These are phyloP conservation scores for Zhengitettix transpicula DNA, from an alignment of 2,888 invertebrate genomes.

Conservation along the genomic window DNA sequence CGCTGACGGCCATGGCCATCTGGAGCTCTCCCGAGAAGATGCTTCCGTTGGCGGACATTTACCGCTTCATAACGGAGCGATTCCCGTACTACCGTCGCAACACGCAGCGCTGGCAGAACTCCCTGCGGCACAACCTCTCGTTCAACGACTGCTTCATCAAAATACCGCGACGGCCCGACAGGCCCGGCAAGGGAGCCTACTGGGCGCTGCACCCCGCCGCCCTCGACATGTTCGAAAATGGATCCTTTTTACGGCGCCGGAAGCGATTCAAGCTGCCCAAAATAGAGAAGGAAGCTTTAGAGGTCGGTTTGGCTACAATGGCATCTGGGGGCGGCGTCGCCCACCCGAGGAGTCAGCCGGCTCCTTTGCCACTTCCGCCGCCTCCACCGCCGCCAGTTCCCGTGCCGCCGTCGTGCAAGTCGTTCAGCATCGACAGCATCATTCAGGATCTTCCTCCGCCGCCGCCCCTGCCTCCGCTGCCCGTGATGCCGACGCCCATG, in stretches of 20 bases:
- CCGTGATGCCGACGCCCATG: too few relatives aligned
- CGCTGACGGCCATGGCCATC: conserved; percentile 98
- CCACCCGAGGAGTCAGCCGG: too few relatives aligned
- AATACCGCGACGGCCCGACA: conserved; percentile 59
- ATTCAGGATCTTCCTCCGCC: too few relatives aligned
- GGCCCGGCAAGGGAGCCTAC: conserved; percentile 72
- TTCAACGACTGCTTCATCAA: conserved; percentile 96
- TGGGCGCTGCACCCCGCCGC: conserved; percentile 70
- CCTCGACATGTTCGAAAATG: conserved; percentile 77
- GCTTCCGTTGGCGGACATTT: conserved; percentile 77
- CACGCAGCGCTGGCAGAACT: conserved; percentile 63
- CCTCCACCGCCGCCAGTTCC: too few relatives aligned
- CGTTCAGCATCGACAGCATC: too few relatives aligned
- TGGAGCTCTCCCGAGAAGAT: conserved; percentile 86
- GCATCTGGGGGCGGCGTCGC: too few relatives aligned
- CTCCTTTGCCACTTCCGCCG: too few relatives aligned
- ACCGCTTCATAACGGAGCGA: conserved; percentile 83
- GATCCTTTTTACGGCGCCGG: conserved; percentile 58
- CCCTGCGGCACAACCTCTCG: conserved; percentile 76
- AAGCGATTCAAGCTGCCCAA: conserved; percentile 72
- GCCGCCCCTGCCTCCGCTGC: too few relatives aligned
- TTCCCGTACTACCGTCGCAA: conserved; percentile 76
- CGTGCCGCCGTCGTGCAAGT: too few relatives aligned
- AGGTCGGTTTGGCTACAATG: too few relatives aligned
- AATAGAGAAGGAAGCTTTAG: too few relatives aligned